These are phyloP conservation scores for Tupaia tana DNA, from an alignment of 2,113 vertebrate genomes.

Conservation along the genomic window DNA sequence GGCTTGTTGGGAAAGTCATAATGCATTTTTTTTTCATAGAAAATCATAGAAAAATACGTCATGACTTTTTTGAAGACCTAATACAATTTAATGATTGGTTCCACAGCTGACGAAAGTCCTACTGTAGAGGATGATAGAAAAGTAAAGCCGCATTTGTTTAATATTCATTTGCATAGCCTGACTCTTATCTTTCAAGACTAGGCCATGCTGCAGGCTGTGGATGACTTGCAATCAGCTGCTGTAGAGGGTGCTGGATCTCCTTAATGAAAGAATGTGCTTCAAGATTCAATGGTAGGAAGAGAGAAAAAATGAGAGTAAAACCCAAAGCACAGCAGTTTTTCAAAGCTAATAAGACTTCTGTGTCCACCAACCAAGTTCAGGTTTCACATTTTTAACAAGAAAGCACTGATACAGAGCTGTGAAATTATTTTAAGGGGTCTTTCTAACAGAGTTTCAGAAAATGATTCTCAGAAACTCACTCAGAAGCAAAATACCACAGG, in stretches of 20 bases:
- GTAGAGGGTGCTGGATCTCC: slow-evolving; percentile 38
- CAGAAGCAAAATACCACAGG: slow-evolving; percentile 29
- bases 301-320: neutral
- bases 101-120: neutral
- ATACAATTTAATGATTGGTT: slow-evolving; percentile 9
- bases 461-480: slow-evolving; percentile 40
- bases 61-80: no score
- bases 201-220: slow-evolving; percentile 38
- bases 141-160: slow-evolving; percentile 37
- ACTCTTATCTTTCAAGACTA: slow-evolving; percentile 29
- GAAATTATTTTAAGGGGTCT: slow-evolving; percentile 25
- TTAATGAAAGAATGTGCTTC: slow-evolving; percentile 58
- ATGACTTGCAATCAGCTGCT: slow-evolving; percentile 29
- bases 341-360: slow-evolving; percentile 44
- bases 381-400: slow-evolving; percentile 58
- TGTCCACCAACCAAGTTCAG: slow-evolving; percentile 40
- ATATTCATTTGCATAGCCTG: slow-evolving; percentile 35
- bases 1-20: no score
- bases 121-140: slow-evolving; percentile 30
- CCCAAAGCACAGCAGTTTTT: slow-evolving; percentile 39
- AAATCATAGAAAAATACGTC: no score
- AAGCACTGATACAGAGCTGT: neutral
- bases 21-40: no score
- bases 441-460: slow-evolving; percentile 58
- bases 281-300: neutral